Conservation (phyloP, 2,797 vertebrate species). For the Atherinosoma microstoma region DNA sequence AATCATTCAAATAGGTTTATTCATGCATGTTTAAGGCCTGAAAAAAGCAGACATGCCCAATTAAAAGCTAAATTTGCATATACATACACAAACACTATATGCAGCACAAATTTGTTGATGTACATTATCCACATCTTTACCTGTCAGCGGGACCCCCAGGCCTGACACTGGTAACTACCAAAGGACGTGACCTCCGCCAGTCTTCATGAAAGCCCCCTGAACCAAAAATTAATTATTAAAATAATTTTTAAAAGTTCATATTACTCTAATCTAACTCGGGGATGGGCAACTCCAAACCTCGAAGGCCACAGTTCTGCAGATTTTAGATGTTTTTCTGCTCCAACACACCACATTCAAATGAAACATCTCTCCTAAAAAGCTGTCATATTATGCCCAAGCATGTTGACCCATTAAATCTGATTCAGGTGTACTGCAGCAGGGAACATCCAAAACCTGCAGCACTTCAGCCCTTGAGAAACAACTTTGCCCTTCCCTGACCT, state of each 20-base stretch:
- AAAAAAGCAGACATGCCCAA: slow-evolving; percentile 12
- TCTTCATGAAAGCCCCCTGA: slow-evolving; percentile 97
- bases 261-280: neutral
- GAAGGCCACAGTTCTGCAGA: too few species aligned
- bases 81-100: slow-evolving; percentile 12
- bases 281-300: too few species aligned
- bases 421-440: neutral
- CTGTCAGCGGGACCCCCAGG: slow-evolving; percentile 96
- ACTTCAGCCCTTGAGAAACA: neutral
- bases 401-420: too few species aligned
- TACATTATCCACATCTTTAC: slow-evolving; percentile 72
- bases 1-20: slow-evolving; percentile 29
- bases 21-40: slow-evolving; percentile 22
- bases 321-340: neutral
- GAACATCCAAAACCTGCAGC: neutral
- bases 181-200: slow-evolving; percentile 92
- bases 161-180: slow-evolving; percentile 92
- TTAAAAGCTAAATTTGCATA: slow-evolving; percentile 18
- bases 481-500: neutral
- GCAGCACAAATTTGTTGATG: neutral
- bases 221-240: slow-evolving; percentile 17
- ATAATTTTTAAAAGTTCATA: neutral
- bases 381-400: too few species aligned
- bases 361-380: neutral
- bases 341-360: neutral